These are phyloP conservation scores for Anolis sagrei DNA, from an alignment of 2,113 vertebrate species.

Conservation along the genomic window DNA sequence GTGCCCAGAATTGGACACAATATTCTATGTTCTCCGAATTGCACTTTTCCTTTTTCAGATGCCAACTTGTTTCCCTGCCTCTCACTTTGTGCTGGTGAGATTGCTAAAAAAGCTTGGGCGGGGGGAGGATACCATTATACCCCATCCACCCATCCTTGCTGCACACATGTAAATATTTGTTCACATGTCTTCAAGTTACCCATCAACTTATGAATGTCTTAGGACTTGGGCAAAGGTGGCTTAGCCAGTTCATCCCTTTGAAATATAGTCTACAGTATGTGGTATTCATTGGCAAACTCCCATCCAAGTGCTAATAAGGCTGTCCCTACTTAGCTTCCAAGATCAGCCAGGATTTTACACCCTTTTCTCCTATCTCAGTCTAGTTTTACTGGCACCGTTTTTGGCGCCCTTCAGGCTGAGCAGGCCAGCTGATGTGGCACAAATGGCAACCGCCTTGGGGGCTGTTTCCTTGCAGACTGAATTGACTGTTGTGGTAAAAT, in stretches of 20 bases:
- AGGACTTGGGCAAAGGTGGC: too few species aligned
- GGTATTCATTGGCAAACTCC: too few species aligned
- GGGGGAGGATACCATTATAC: neutral
- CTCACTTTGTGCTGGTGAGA: neutral
- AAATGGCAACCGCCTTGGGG: neutral
- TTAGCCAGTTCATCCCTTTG: too few species aligned
- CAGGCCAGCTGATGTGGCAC: conserved; percentile 10
- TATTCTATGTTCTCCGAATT: conserved; percentile 10
- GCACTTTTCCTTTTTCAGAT: neutral
- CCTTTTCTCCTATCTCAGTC: neutral
- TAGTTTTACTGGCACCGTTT: neutral
- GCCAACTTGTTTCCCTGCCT: fast-evolving
- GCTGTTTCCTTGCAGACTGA: fast-evolving
- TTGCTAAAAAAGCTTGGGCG: neutral
- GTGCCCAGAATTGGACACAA: too few species aligned
- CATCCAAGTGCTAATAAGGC: too few species aligned
- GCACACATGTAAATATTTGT: neutral
- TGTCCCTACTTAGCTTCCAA: too few species aligned
- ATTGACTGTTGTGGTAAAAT: neutral
- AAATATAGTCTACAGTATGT: too few species aligned
- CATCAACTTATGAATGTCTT: too few species aligned
- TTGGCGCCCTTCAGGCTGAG: conserved; percentile 10
- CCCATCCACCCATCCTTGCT: neutral
- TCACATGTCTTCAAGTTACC: too few species aligned
- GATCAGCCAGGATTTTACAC: neutral